Percentiles rank a stretch among this genome's conserved stretches.
Evolutionary conservation across 2,113 vertebrate genomes (phyloP).

Genomic region (Cynoglossus semilaevis): DNA sequence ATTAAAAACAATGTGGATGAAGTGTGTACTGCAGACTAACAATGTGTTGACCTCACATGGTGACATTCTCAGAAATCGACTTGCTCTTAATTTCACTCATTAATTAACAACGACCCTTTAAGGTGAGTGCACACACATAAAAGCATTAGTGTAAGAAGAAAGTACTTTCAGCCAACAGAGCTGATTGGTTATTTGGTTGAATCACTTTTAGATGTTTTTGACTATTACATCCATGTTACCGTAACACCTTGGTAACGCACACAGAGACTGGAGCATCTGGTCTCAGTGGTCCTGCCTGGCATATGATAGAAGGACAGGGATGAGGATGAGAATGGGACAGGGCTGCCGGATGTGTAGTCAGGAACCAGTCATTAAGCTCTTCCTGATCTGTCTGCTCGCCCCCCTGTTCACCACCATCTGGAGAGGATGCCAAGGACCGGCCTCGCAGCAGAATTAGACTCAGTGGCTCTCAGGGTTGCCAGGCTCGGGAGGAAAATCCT

Average conservation of each 20-base stretch:
- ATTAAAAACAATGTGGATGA: too few relatives aligned
- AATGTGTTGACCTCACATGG: too few relatives aligned
- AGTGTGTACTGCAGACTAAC: too few relatives aligned
- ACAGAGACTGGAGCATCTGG: conserved; percentile 46
- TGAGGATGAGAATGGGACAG: conserved; percentile 53
- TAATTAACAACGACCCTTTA: too few relatives aligned
- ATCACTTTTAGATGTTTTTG: too few relatives aligned
- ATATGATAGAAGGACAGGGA: conserved; percentile 28
- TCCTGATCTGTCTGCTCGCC: conserved; percentile 64
- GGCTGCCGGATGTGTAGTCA: conserved; percentile 69
- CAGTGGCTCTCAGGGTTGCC: conserved; percentile 51
- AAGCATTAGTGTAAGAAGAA: too few relatives aligned
- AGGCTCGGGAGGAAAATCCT: conserved; percentile 67
- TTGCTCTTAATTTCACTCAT: too few relatives aligned
- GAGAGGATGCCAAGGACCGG: conserved; percentile 73
- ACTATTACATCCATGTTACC: conserved; percentile 12
- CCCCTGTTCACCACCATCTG: conserved; percentile 71
- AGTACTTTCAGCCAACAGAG: too few relatives aligned
- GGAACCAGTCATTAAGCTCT: conserved; percentile 66
- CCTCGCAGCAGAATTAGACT: conserved; percentile 64
- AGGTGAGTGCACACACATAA: too few relatives aligned
- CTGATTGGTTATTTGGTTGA: too few relatives aligned
- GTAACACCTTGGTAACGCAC: conserved; percentile 38
- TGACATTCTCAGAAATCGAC: too few relatives aligned
- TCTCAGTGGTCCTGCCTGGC: conserved; percentile 39